These are phyloP conservation scores for Lepus europaeus DNA, from an alignment of 2,113 vertebrate species.

Conservation along the genomic window DNA sequence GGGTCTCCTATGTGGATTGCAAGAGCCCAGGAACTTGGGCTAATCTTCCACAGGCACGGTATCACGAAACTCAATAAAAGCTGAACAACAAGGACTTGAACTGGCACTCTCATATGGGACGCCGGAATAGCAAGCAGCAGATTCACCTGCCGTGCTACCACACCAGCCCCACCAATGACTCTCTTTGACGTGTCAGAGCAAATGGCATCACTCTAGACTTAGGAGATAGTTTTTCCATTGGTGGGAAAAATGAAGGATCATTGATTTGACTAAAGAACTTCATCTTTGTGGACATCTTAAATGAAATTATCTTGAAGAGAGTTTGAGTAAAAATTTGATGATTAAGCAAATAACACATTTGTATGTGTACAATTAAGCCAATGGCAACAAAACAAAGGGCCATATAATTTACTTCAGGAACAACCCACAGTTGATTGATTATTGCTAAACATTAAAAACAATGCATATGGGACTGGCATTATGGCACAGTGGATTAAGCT, in stretches of 20 bases:
- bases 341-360: slow-evolving; percentile 91
- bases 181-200: slow-evolving; percentile 75
- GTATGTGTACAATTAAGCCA: slow-evolving; percentile 89
- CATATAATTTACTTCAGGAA: slow-evolving; percentile 81
- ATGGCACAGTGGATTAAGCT: too few species aligned
- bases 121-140: too few species aligned
- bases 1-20: too few species aligned
- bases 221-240: slow-evolving; percentile 85
- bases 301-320: slow-evolving; percentile 87
- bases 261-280: slow-evolving; percentile 88
- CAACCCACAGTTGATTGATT: slow-evolving; percentile 82
- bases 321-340: slow-evolving; percentile 87
- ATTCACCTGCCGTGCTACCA: too few species aligned
- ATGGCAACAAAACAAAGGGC: slow-evolving; percentile 81
- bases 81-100: too few species aligned
- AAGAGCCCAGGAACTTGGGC: too few species aligned
- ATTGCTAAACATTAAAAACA: slow-evolving; percentile 31
- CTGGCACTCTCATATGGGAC: too few species aligned
- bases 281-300: slow-evolving; percentile 89
- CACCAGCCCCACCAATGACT: slow-evolving; percentile 68
- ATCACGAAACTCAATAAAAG: too few species aligned
- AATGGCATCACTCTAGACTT: slow-evolving; percentile 86
- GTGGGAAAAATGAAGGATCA: slow-evolving; percentile 86
- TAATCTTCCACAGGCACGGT: too few species aligned
- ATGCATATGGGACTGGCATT: too few species aligned